Conservation (phyloP, 2,113 vertebrate species). For the Semnornis frantzii region DNA sequence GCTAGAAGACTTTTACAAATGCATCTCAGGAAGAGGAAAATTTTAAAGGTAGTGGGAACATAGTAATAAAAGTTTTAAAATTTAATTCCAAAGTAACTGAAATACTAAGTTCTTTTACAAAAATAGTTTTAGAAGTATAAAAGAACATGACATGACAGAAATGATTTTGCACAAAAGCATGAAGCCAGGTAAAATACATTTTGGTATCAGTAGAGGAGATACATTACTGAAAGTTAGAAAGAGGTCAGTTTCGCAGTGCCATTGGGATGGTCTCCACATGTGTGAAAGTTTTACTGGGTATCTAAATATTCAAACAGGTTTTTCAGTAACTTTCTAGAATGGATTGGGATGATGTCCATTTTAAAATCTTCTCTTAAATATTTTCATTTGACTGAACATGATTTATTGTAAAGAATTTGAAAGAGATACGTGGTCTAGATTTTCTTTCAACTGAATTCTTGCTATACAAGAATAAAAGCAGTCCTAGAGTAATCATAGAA, state of each 20-base stretch:
- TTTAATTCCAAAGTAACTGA: slow-evolving; percentile 34
- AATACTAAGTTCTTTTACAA: neutral
- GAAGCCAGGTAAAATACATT: neutral
- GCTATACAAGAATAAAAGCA: neutral
- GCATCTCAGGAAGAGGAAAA: neutral
- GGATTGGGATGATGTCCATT: neutral
- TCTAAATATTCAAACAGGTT: neutral
- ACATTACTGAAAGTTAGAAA: neutral
- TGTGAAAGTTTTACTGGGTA: neutral
- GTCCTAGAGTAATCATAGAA: neutral
- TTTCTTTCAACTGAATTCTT: neutral
- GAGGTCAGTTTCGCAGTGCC: neutral
- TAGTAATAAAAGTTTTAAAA: slow-evolving; percentile 28
- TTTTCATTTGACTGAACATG: neutral
- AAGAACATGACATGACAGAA: neutral
- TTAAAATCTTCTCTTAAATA: neutral
- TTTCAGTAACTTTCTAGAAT: neutral
- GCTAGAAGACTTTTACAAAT: slow-evolving; percentile 7
- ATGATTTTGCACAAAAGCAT: neutral
- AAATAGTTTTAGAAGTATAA: neutral
- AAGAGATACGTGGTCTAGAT: neutral
- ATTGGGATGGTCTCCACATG: neutral
- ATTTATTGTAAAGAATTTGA: neutral
- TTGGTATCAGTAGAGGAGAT: neutral
- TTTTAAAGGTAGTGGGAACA: neutral